These are phyloP conservation scores for Cydia splendana DNA, from an alignment of 1,140 invertebrate species.

Conservation along the genomic window DNA sequence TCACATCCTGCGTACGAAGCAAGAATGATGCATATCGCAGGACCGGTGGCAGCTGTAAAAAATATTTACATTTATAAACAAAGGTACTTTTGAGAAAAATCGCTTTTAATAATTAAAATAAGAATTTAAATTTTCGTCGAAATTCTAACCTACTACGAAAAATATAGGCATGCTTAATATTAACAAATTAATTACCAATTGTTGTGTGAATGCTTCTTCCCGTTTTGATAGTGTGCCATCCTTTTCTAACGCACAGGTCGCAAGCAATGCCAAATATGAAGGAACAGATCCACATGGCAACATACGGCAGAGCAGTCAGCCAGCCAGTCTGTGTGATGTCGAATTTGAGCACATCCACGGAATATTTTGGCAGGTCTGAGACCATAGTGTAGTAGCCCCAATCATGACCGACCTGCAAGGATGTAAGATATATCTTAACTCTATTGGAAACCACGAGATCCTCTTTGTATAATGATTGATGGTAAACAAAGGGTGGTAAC, in stretches of 20 bases:
- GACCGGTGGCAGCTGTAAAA: slow-evolving; percentile 59
- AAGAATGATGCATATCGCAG: slow-evolving; percentile 63
- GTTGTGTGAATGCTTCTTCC: slow-evolving; percentile 87
- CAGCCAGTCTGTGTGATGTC: slow-evolving; percentile 86
- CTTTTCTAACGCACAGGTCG: slow-evolving; percentile 83
- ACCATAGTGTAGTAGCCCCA: slow-evolving; percentile 97
- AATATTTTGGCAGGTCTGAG: slow-evolving; percentile 94
- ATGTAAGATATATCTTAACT: neutral
- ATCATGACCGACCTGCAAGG: slow-evolving; percentile 86
- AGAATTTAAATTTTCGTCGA: too few relatives aligned
- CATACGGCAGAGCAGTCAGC: slow-evolving; percentile 85
- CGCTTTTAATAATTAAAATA: too few relatives aligned
- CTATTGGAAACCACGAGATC: too few relatives aligned
- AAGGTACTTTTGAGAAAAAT: too few relatives aligned
- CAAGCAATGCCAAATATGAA: slow-evolving; percentile 83
- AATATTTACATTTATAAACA: neutral
- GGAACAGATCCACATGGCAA: slow-evolving; percentile 86
- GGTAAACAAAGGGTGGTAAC: too few relatives aligned
- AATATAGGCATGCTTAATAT: neutral
- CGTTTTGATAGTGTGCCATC: slow-evolving; percentile 82
- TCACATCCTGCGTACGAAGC: slow-evolving; percentile 62
- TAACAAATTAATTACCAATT: slow-evolving; percentile 77
- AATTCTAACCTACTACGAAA: neutral
- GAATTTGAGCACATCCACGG: slow-evolving; percentile 91
- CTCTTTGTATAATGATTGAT: too few relatives aligned